phyloP scores from a whole-genome alignment of 2,888 invertebrate genomes.

The Rhamnusium bicolor region DNA sequence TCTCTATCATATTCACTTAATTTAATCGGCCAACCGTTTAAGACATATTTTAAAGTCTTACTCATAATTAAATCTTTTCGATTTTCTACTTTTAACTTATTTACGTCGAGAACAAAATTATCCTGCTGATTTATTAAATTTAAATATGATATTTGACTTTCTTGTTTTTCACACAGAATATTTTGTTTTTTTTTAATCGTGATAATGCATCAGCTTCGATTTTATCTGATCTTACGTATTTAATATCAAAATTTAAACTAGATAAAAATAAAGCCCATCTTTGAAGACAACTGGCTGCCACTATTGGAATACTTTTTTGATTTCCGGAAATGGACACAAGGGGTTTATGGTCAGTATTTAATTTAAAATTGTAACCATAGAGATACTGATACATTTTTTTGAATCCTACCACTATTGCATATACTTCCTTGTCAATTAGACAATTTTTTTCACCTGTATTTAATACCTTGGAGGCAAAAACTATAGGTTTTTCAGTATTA shows the following conservation, averaged over 20 bases:
- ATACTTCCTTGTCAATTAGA: not conserved
- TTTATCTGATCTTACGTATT: not conserved
- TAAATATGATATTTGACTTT: too few relatives aligned
- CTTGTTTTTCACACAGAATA: too few relatives aligned
- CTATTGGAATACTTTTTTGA: not conserved
- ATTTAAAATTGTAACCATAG: not conserved
- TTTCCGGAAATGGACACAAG: not conserved
- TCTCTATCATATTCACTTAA: not conserved
- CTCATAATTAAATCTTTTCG: too few relatives aligned
- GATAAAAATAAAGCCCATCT: not conserved
- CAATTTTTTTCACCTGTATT: not conserved
- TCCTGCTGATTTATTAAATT: too few relatives aligned
- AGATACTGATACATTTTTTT: not conserved
- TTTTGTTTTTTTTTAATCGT: not conserved
- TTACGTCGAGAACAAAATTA: too few relatives aligned
- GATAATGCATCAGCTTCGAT: not conserved
- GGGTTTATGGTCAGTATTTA: constrained; percentile 1
- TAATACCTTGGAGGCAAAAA: not conserved
- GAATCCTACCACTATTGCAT: not conserved
- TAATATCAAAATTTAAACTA: not conserved
- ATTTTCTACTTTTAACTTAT: too few relatives aligned
- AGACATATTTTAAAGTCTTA: too few relatives aligned
- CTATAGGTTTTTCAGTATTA: not conserved
- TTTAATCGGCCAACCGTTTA: not conserved
- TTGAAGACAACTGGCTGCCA: not conserved